Conservation (phyloP, 64 coral and sea anemone genomes). For the Trachythela sp. region DNA sequence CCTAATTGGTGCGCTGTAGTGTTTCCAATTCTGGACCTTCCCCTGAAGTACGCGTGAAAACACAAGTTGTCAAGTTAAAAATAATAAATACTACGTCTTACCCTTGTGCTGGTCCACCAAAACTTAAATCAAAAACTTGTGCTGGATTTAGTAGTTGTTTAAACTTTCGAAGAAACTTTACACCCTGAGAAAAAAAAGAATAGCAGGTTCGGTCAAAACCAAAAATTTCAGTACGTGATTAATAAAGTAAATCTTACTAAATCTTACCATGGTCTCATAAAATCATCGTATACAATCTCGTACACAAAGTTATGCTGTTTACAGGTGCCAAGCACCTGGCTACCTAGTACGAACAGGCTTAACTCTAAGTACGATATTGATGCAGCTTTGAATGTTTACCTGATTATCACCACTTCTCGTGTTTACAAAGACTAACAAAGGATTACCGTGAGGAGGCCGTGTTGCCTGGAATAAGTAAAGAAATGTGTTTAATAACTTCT, state of each 20-base stretch:
- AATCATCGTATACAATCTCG: too few species aligned
- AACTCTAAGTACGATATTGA: too few species aligned
- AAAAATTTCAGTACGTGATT: too few species aligned
- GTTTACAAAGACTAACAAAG: slow-evolving; percentile 93
- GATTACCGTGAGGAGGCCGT: slow-evolving; percentile 63
- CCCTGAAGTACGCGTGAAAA: too few species aligned
- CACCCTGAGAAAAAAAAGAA: slow-evolving; percentile 67
- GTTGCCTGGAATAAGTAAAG: slow-evolving; percentile 34
- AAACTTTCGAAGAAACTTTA: slow-evolving; percentile 99
- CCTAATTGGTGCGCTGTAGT: too few species aligned
- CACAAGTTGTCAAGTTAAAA: too few species aligned
- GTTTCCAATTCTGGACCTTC: too few species aligned
- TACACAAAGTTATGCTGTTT: too few species aligned
- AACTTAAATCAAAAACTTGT: slow-evolving; percentile 95
- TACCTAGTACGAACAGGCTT: neutral
- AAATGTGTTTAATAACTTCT: neutral
- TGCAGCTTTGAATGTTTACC: slow-evolving; percentile 47
- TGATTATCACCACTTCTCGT: slow-evolving; percentile 99
- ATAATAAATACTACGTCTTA: slow-evolving; percentile 10
- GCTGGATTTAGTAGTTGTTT: slow-evolving; percentile 96
- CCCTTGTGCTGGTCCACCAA: slow-evolving; percentile 90
- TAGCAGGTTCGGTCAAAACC: neutral
- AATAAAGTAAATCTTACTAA: too few species aligned
- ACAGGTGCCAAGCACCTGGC: too few species aligned
- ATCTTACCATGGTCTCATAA: too few species aligned